phyloP scores from a whole-genome alignment of 2,888 invertebrate genomes.

The Venusia cambrica region DNA sequence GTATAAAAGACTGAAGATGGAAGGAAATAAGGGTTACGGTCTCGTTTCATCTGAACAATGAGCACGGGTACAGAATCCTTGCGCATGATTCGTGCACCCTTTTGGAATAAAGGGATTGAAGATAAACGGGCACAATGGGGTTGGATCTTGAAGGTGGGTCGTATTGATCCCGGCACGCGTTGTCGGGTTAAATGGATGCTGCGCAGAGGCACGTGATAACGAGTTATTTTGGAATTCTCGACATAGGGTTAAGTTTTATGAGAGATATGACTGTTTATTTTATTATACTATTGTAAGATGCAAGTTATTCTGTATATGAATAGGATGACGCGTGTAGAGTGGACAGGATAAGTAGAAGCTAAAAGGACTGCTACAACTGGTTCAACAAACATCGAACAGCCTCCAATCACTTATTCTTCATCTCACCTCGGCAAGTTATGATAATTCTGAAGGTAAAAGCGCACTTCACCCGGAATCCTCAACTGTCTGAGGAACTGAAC shows the following conservation, averaged over 20 bases:
- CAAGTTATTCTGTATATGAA: too few species aligned
- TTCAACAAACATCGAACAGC: too few species aligned
- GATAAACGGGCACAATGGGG: conserved; percentile 60
- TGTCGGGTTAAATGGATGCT: conserved; percentile 70
- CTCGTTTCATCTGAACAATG: conserved; percentile 62
- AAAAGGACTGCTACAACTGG: too few species aligned
- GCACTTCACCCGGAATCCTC: too few species aligned
- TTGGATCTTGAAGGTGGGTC: conserved; percentile 56
- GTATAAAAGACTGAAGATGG: conserved; percentile 37
- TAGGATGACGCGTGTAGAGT: too few species aligned
- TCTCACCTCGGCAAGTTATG: too few species aligned
- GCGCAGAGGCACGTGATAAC: conserved; percentile 58
- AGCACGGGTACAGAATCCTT: conserved; percentile 73
- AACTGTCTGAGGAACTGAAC: too few species aligned
- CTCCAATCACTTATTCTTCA: too few species aligned
- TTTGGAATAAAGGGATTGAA: conserved; percentile 68
- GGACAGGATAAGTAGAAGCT: too few species aligned
- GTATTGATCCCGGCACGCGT: conserved; percentile 72
- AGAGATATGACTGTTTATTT: conserved; percentile 5
- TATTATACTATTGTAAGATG: too few species aligned
- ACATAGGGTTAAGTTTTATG: conserved; percentile 33
- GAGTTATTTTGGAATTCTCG: conserved; percentile 33
- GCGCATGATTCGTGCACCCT: conserved; percentile 72
- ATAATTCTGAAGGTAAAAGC: too few species aligned
- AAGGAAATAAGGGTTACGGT: conserved; percentile 55